Evolutionary conservation across 1,140 invertebrate species (phyloP).

Genomic region (Diabrotica virgifera): DNA sequence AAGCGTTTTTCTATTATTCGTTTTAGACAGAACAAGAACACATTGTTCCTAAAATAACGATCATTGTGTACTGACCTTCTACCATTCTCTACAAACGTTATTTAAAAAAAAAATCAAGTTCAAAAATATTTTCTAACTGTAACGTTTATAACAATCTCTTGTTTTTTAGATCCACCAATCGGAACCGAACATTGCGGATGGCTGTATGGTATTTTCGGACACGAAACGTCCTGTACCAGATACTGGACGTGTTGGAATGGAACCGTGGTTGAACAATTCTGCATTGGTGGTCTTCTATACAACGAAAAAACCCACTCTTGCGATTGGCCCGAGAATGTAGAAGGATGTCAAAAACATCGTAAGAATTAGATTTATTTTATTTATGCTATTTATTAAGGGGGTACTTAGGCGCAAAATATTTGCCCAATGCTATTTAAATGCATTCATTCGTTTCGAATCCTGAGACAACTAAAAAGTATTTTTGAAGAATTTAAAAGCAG

Average conservation of each 20-base stretch:
- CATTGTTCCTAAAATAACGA: too few species aligned
- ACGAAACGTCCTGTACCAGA: slow-evolving; percentile 87
- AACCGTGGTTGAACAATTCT: slow-evolving; percentile 88
- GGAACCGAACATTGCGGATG: slow-evolving; percentile 85
- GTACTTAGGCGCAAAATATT: too few species aligned
- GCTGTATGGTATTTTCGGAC: slow-evolving; percentile 90
- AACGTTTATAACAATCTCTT: neutral
- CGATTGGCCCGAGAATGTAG: slow-evolving; percentile 91
- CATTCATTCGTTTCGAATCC: too few species aligned
- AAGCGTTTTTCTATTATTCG: too few species aligned
- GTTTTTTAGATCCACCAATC: slow-evolving; percentile 71
- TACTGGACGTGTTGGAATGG: slow-evolving; percentile 96
- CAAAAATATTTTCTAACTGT: neutral
- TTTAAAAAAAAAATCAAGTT: neutral
- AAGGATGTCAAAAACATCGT: slow-evolving; percentile 92
- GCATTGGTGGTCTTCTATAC: slow-evolving; percentile 86
- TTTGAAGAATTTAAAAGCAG: too few species aligned
- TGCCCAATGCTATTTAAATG: too few species aligned
- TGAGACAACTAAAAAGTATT: too few species aligned
- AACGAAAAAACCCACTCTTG: slow-evolving; percentile 87
- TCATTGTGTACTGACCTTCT: too few species aligned
- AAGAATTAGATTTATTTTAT: slow-evolving; percentile 48
- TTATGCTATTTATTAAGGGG: neutral
- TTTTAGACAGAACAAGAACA: too few species aligned
- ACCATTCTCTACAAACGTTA: too few species aligned